Conservation (phyloP, 2,888 invertebrate genomes). For the Volucella inanis region DNA sequence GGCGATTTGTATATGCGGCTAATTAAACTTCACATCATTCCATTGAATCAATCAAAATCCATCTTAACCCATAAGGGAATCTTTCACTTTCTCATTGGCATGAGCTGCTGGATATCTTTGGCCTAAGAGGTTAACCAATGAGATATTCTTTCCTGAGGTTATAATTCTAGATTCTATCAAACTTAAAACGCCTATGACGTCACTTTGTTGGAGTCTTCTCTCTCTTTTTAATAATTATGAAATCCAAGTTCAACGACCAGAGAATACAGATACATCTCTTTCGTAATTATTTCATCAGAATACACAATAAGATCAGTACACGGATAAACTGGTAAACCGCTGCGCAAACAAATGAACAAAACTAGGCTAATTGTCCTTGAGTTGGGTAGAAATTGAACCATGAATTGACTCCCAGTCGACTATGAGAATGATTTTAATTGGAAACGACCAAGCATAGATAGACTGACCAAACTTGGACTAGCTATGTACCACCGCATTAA, state of each 20-base stretch:
- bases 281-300: slow-evolving; percentile 70
- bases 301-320: slow-evolving; percentile 48
- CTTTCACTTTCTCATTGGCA: slow-evolving; percentile 34
- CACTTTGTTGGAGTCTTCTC: not conserved
- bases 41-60: slow-evolving; percentile 15
- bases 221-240: slow-evolving; percentile 2
- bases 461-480: not conserved
- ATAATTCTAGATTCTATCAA: not conserved
- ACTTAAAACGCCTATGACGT: slow-evolving; percentile 11
- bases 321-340: slow-evolving; percentile 37
- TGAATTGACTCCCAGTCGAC: too few relatives aligned
- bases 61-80: not conserved
- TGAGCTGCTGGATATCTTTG: slow-evolving; percentile 43
- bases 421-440: slow-evolving; percentile 52
- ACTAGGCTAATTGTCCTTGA: slow-evolving; percentile 69
- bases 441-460: slow-evolving; percentile 18
- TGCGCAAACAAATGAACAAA: slow-evolving; percentile 64
- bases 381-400: too few relatives aligned
- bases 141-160: slow-evolving; percentile 15
- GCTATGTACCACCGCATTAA: not conserved
- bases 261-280: not conserved
- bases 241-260: slow-evolving; percentile 29
- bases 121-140: slow-evolving; percentile 39
- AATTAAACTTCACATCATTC: slow-evolving; percentile 26
- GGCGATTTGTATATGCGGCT: slow-evolving; percentile 34